Base-by-base conservation (phyloP, 2,797 vertebrate species). In the Holocentrus rufus region DNA sequence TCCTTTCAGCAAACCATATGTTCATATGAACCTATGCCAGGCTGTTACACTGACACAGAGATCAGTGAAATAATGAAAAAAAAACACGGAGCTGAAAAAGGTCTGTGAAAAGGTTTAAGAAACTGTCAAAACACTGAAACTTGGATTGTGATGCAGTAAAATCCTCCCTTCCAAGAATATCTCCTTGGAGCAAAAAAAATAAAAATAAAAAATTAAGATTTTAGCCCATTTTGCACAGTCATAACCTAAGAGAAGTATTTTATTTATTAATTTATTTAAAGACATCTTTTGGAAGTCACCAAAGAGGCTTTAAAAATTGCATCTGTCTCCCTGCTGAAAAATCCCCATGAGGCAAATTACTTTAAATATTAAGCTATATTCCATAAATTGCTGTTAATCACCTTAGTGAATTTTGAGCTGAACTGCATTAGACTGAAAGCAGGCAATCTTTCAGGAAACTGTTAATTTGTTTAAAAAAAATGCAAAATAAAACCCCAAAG, bases 1-100 rank as follows among this genome's bases (percentile, higher is more conserved):
- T 78, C 31, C 39, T 49, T 72, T 68, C 30, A 34, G 61, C 55
- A 74, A 74, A 86, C 80, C 76, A 66, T 74, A 69, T 72, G 77
- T 80, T 89, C 65, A 86, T 83, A 63, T 81, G 80, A 86, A 84
- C 69, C 67, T 54, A 56, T 74, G 64, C 74, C 78, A 74, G 65
- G 70, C 66, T 58, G 70, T 60, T 34, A 70, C 74, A 79, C n/a
- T 75, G 66, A 67, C 62, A 82, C 66, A 50, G 27, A 17, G 1
- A 27, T 30, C 3, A 10, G 54, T 15, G 30, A 13, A 18, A 17
- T 10, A 56, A 30, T 9, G 27, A 49, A 44, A 44, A 44, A 42
- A 15, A 72, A 76, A n/a, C n/a, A n/a, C n/a, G 60, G 79, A 56
- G 56, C 69, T 74, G 60, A 30, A 62, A 30, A 36, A 46, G 22